Evolutionary conservation across 2,888 invertebrate species (phyloP).

Genomic region (Agonopterix arenella): DNA sequence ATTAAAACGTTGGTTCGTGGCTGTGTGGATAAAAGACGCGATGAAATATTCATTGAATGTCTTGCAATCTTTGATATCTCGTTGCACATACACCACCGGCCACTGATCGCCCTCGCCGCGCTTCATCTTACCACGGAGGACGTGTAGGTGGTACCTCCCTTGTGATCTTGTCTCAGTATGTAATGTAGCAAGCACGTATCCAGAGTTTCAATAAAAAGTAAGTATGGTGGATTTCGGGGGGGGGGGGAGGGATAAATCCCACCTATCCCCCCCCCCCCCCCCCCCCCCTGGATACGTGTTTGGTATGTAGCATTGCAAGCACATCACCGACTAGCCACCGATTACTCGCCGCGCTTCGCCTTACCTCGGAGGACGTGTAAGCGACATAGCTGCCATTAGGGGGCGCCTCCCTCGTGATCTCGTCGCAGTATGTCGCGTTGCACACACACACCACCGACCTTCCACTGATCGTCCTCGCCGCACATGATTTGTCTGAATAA

Average conservation of each 20-base stretch:
- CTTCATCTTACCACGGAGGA: constrained; percentile 37
- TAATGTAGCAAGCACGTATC: constrained; percentile 59
- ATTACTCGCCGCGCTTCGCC: constrained; percentile 16
- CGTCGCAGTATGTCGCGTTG: constrained; percentile 59
- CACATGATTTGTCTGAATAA: constrained; percentile 29
- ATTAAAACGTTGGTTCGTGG: no score
- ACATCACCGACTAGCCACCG: constrained; percentile 37
- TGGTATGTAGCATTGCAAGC: no score
- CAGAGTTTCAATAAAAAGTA: no score
- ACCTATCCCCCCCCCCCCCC: no score
- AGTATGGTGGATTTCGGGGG: no score
- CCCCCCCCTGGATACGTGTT: no score
- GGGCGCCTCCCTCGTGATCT: constrained; percentile 38
- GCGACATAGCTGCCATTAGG: constrained; percentile 46
- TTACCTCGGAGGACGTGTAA: constrained; percentile 48
- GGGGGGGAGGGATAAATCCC: no score
- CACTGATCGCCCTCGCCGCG: constrained; percentile 16
- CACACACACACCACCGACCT: constrained; percentile 58
- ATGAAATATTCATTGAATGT: no score
- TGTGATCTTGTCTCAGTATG: constrained; percentile 62
- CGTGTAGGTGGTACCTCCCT: constrained; percentile 48
- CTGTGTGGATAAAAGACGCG: no score
- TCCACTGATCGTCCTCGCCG: constrained; percentile 17
- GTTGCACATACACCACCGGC: constrained; percentile 47
- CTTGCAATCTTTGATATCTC: no score